phyloP scores from a whole-genome alignment of 2,888 invertebrate genomes.

The Agriopis marginaria region DNA sequence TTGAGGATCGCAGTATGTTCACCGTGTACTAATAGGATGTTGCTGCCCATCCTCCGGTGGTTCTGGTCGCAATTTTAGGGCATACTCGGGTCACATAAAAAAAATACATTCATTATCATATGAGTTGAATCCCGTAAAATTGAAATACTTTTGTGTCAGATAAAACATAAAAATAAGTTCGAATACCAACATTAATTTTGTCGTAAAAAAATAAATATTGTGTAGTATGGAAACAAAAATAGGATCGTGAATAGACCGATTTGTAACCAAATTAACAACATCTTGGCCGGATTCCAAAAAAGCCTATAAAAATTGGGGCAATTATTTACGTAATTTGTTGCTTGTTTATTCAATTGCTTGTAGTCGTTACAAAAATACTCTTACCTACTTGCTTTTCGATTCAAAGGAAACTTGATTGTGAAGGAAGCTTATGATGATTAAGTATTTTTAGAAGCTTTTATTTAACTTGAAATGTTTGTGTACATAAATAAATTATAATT shows the following conservation, averaged over 20 bases:
- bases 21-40: no score
- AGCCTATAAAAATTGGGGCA: conserved; percentile 52
- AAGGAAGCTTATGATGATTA: neutral
- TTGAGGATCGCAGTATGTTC: no score
- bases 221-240: conserved; percentile 3
- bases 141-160: no score
- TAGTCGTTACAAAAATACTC: neutral
- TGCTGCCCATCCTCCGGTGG: no score
- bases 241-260: conserved; percentile 50
- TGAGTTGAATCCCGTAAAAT: no score
- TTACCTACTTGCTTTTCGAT: neutral
- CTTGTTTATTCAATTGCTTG: conserved; percentile 20
- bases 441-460: neutral
- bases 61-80: no score
- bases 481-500: no score
- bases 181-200: no score
- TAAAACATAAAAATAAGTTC: neutral
- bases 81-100: no score
- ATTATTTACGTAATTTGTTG: conserved; percentile 33
- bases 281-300: conserved; percentile 55
- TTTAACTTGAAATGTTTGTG: no score
- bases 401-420: neutral
- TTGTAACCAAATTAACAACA: conserved; percentile 54
- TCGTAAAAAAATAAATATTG: no score
- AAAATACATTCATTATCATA: no score